Percentiles rank a stretch among this genome's conserved stretches.
Conservation (phyloP, 2,113 vertebrate species). For the Rhinopomastus cyanomelas region DNA sequence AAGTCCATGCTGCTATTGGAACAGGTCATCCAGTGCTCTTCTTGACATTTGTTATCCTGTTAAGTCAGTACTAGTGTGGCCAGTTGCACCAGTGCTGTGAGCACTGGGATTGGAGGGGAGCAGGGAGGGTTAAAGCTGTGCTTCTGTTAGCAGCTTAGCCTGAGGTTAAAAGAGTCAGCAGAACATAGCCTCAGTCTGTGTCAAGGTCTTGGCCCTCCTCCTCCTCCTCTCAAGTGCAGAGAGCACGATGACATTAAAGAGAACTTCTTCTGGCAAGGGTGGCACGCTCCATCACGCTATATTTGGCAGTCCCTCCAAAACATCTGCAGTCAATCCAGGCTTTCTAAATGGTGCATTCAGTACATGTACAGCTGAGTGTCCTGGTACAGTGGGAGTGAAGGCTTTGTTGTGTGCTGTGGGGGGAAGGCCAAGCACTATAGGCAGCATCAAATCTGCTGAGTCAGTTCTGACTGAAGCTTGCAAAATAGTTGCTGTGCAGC, state of each 20-base stretch:
- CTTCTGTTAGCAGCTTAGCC: background rate
- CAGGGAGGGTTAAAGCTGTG: accelerated
- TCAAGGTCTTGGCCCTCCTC: background rate
- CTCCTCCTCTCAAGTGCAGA: background rate
- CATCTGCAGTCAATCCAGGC: background rate
- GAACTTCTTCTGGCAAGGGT: background rate
- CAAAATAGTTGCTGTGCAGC: background rate
- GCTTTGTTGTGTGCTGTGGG: background rate
- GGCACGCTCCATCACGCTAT: background rate
- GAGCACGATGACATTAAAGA: background rate
- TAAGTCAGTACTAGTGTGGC: background rate
- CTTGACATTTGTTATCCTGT: accelerated
- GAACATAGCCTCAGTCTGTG: background rate
- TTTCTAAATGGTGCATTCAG: conserved; percentile 25
- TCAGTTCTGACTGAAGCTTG: background rate
- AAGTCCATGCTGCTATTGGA: background rate
- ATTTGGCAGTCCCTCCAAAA: conserved; percentile 36
- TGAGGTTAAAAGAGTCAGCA: background rate
- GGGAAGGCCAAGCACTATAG: background rate
- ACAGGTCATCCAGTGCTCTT: background rate
- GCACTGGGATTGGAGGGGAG: accelerated
- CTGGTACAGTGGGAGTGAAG: background rate
- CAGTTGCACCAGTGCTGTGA: background rate
- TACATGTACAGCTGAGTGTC: background rate
- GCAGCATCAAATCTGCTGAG: background rate